Evolutionary conservation across 2,888 invertebrate species (phyloP), one percentile per base, ranked within the genome.

Genomic region (Drosophila parthenogenetica): DNA sequence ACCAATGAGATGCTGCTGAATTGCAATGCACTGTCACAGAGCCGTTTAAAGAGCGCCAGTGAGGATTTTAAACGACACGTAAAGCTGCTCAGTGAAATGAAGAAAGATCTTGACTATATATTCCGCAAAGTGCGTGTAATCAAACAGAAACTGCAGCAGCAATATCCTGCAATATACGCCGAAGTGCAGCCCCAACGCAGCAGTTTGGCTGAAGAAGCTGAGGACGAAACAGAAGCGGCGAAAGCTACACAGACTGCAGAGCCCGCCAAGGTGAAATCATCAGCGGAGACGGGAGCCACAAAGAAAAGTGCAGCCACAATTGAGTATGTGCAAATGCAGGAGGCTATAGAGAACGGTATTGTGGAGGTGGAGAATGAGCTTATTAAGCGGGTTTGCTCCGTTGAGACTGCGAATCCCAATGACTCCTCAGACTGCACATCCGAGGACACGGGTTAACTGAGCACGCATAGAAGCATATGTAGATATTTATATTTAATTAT

Each of bases 1-100:
- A 99, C 99, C 0, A 99, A 99, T 90, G 99, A 99, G 93, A 99
- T 99, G 99, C 93, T 99, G 32, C 96, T 97, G 10, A 99, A 99
- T 91, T 99, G 99, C 91, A 98, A 98, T 92, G 96, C 97, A 16
- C 92, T 99, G n/a, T 98, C 98, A 0, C 95, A 96, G 3, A 96
- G 96, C 73, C 94, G 99, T 11, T 94, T 98, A 58, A 96, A 97
- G 89, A 95, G 95, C 17, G 98, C 98, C 0, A 95, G 95, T 8
- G 95, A 95, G 0, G 98, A 99, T 90, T 98, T 99, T 86, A 97
- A 96, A 88, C 96, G 96, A 79, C 98, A 99, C 90, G 97, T 97
- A 0, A 95, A 96, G 68, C 93, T 98, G 2, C 93, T 99, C 2
- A 92, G 95, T 8, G 98, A 98, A 63, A 98, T 98, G 96, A 97